A percentile compares a stretch with the other conserved stretches of the same genome.
Conservation (phyloP, 2,113 vertebrate species). For the Eupsittula cactorum region DNA sequence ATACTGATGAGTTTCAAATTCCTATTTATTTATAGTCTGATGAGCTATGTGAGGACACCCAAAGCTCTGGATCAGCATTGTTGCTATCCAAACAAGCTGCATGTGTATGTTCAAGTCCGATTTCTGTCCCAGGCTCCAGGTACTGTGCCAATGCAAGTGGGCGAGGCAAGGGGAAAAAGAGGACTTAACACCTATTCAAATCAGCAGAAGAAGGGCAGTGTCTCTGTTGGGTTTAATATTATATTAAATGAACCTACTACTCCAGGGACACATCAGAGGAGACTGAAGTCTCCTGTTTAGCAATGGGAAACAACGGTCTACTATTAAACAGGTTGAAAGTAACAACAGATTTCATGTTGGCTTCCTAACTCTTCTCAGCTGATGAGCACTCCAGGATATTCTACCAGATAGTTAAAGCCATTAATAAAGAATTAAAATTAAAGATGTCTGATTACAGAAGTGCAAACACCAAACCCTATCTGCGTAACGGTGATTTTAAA, state of each 20-base stretch:
- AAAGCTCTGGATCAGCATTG: background rate
- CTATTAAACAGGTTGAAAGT: background rate
- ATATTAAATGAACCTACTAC: background rate
- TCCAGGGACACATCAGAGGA: background rate
- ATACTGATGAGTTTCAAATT: background rate
- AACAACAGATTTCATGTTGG: background rate
- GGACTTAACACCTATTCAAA: background rate
- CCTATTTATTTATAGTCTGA: background rate
- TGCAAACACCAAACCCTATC: background rate
- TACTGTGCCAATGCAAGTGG: background rate
- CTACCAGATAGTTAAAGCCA: background rate
- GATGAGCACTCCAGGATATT: background rate
- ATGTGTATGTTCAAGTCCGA: background rate
- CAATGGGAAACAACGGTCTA: background rate
- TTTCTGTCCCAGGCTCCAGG: background rate
- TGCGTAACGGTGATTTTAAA: rapidly evolving
- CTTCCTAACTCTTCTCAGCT: background rate
- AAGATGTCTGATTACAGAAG: background rate
- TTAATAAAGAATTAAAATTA: background rate
- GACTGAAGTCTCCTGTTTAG: background rate
- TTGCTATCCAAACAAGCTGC: background rate
- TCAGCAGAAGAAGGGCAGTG: background rate
- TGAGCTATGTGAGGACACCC: background rate
- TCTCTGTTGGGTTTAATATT: background rate
- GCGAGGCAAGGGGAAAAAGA: background rate